phyloP scores from a whole-genome alignment of 2,888 invertebrate species.

The Leucophenga maculata region DNA sequence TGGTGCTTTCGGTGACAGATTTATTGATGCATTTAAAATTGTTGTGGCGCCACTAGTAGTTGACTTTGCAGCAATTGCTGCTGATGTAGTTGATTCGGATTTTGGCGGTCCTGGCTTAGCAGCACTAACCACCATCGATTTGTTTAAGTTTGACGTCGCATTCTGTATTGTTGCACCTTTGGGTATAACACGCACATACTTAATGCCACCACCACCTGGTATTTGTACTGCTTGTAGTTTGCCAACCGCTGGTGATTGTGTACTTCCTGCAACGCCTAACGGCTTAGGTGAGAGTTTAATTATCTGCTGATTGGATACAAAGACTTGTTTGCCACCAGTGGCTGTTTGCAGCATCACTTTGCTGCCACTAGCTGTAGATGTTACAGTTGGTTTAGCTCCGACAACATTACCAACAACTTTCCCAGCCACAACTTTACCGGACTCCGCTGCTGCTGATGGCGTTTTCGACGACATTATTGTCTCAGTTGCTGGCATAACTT shows the following conservation, averaged over 20 bases:
- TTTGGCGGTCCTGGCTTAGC: conserved; percentile 4
- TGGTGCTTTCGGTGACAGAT: conserved; percentile 24
- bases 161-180: conserved; percentile 8
- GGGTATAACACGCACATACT: conserved; percentile 80
- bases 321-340: conserved; percentile 62
- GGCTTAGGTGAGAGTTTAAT: conserved; percentile 67
- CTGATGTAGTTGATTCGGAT: conserved; percentile 24
- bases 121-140: background rate
- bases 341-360: conserved; percentile 59
- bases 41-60: conserved; percentile 13
- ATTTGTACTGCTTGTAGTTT: conserved; percentile 67
- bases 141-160: conserved; percentile 16
- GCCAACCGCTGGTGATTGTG: conserved; percentile 19
- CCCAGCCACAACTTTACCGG: too few species aligned
- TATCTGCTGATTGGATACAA: conserved; percentile 66
- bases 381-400: background rate
- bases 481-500: too few species aligned
- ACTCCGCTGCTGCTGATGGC: background rate
- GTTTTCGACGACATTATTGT: background rate
- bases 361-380: conserved; percentile 37
- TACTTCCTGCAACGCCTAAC: background rate
- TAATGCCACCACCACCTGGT: conserved; percentile 72
- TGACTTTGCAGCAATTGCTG: conserved; percentile 15
- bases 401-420: background rate
- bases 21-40: conserved; percentile 15